Evolutionary conservation across 2,888 invertebrate genomes (phyloP).

Genomic region (Acanthacorydalis orientalis): DNA sequence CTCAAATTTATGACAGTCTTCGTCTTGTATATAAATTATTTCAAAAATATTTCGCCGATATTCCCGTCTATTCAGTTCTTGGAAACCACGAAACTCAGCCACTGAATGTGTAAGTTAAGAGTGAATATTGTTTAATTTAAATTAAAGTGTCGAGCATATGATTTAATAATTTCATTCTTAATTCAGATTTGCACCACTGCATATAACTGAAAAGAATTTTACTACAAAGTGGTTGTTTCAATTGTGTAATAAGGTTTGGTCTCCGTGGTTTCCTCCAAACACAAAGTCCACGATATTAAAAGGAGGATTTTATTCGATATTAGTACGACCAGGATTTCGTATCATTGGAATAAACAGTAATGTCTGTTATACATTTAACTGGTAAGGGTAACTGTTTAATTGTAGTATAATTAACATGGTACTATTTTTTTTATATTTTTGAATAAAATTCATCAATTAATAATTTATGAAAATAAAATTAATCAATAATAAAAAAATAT

Average conservation of each 20-base stretch:
- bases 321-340: constrained; percentile 48
- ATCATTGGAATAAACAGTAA: constrained; percentile 69
- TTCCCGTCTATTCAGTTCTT: constrained; percentile 48
- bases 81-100: constrained; percentile 80
- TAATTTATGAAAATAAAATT: too few relatives aligned
- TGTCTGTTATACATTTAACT: constrained; percentile 56
- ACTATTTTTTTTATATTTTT: too few relatives aligned
- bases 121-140: not conserved
- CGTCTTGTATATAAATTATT: constrained; percentile 33
- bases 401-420: too few relatives aligned
- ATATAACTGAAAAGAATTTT: constrained; percentile 14
- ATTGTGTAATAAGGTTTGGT: constrained; percentile 50
- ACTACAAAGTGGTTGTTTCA: constrained; percentile 63
- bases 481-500: not conserved
- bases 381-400: constrained; percentile 30
- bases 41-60: constrained; percentile 36
- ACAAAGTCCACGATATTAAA: constrained; percentile 39
- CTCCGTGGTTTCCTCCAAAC: constrained; percentile 44
- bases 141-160: not conserved
- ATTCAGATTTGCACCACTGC: not conserved
- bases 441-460: too few relatives aligned
- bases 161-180: not conserved
- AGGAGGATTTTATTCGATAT: constrained; percentile 63
- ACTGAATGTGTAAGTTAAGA: constrained; percentile 47
- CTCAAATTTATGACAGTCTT: constrained; percentile 42